Base-by-base conservation (phyloP, 2,888 invertebrate species). In the Thecocarcelia acutangulata region DNA sequence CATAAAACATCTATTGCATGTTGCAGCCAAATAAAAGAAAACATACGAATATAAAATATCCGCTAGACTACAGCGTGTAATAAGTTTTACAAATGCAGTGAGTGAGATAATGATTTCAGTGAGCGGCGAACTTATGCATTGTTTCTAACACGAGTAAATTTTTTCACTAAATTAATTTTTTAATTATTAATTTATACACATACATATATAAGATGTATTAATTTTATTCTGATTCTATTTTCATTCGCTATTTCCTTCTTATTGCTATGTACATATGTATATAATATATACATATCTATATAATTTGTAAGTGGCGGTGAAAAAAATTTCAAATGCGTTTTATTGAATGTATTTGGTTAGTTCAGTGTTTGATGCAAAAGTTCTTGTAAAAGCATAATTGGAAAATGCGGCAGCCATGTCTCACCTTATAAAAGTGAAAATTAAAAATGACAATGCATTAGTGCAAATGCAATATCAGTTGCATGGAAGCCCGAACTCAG, bases 1-100 rank as follows among this genome's bases (percentile, higher is more conserved):
- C 28, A 54, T 68, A 28, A 24, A 68, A 44, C 15, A 56, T 46
- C 44, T 44, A 69, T 69, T 56, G 69, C 69, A 46, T 69, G 69
- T 56, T 56, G 8, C 9, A n/a, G 46, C 12, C 8, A 28, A 69
- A 69, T 46, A 33, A 56, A 54, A 56, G 28, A 19, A 9, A 68
- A 54, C 24, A 44, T 15, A 24, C 9, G 28, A 15, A 46, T 17
- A 24, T 11, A 12, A 12, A 28, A 63, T 28, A 46, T 9, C 3
- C 17, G 28, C 15, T 12, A n/a, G 15, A 44, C n/a, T 28, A 46
- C 28, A 33, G 15, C 28, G 9, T 44, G 5, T 11, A 44, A 40
- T 40, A 17, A 40, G 6, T 61, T 46, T 24, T 19, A 33, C 33
- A 33, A 33, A 33, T 50, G 13, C 19, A 50, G 1, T 15, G 9